Evolutionary conservation across 2,113 vertebrate species (phyloP), one percentile per base, ranked within the genome.

Genomic region (Deroptyus accipitrinus): DNA sequence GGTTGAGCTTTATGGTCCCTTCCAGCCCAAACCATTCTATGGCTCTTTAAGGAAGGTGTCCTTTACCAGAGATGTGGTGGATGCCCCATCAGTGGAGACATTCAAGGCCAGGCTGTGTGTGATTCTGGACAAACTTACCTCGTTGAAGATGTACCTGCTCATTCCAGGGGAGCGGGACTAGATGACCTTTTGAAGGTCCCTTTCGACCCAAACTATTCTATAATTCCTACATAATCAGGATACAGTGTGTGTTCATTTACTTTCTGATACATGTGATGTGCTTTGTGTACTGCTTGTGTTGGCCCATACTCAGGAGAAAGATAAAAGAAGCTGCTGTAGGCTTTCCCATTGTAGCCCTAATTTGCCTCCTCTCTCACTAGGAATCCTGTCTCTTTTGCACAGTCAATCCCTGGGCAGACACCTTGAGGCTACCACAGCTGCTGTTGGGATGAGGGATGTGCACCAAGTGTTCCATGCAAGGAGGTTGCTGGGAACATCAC

Each of bases 251-350:
- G 20, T 10, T 31, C 14, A 10, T 59, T 59, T n/a, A 37, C 59
- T 75, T 74, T 39, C 28, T 28, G 30, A 20, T 19, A 31, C 0
- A 0, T 19, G 6, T 3, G 1, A 3, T 8, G 4, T 39, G 6
- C 27, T 69, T 77, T 51, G 14, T 51, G 1, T 18, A 22, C 19
- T 22, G 11, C 10, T 63, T 16, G 8, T 20, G 3, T 82, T 42
- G 69, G 4, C 30, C 28, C 17, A 2, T 75, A 9, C 20, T n/a
- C 22, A 59, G 30, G 46, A 73, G 49, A 77, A 66, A 5, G 18
- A 24, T n/a, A 37, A 77, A 84, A 39, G 13, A 37, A 57, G 9
- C 13, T 70, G 24, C 33, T 57, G 31, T n/a, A 70, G 57, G 54
- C 14, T 17, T 57, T 5, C 7, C 4, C 11, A 3, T 41, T 25